Evolutionary conservation across 1,140 invertebrate genomes (phyloP), one percentile per base, ranked within the genome.

Genomic region (Bombus vancouverensis): DNA sequence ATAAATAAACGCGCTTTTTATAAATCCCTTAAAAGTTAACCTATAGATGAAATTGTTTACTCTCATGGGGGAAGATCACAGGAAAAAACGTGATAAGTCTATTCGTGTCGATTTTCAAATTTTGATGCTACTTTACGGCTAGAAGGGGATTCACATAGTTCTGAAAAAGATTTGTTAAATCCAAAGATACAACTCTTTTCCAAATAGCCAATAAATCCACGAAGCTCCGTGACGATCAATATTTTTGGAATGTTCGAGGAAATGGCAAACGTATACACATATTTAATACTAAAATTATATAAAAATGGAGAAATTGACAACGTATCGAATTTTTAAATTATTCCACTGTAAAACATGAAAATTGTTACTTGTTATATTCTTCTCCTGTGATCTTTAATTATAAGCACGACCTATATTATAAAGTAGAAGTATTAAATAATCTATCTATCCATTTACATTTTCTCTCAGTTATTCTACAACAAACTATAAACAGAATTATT

Each of bases 391-490:
- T 62, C 59, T 62, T 62, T 15, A 4, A 34, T 68, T 5, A 18
- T 34, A 68, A 6, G 1, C 10, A 22, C 71, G 12, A 47, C 12
- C 6, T 6, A 13, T 39, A 34, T 59, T 76, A 66, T 12, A 34
- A 18, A 42, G 22, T 47, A 83, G 22, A 42, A 75, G n/a, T 83
- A n/a, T 37, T 42, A 57, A 83, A 78, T 83, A 78, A 83, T 18
- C 34, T 28, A 44, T 39, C 44, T 53, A 53, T 25, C 53, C 28
- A 47, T 68, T 68, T 68, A 39, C 28, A 76, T 53, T 37, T 22
- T 0, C 6, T 10, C 15, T 28, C 18, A 13, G 0, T 25, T 68
- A 68, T 3, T 77, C 25, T 32, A 81, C 44, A 32, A 53, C 22
- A n/a, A 39, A 70, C 15, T 82, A 76, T 68, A 39, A 44, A 76